Evolutionary conservation across 2,797 vertebrate genomes (phyloP).

Genomic region (Gymnoscopelus braueri): DNA sequence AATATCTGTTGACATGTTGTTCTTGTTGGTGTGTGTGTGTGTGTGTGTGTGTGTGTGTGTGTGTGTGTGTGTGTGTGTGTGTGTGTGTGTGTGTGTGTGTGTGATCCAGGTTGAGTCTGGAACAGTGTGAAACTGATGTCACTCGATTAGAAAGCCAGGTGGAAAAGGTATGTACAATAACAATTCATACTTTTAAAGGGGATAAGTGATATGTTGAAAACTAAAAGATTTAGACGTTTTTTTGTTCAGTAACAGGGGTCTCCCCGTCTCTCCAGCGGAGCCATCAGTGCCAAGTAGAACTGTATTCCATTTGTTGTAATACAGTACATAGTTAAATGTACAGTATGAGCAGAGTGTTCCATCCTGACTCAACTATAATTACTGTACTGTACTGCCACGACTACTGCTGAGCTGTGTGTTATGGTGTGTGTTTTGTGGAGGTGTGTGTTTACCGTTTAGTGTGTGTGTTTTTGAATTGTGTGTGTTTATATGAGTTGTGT

Average conservation of each 20-base stretch:
- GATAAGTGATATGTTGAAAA: neutral
- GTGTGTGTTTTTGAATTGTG: neutral
- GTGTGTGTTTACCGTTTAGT: neutral
- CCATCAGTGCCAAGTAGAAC: too few relatives aligned
- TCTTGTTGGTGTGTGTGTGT: too few relatives aligned
- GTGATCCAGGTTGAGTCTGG: constrained; percentile 67
- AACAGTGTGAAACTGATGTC: constrained; percentile 73
- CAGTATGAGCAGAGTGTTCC: too few relatives aligned
- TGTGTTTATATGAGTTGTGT: neutral
- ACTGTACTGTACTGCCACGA: neutral
- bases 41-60: too few relatives aligned
- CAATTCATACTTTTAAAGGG: neutral
- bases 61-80: too few relatives aligned
- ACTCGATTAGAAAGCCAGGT: constrained; percentile 66
- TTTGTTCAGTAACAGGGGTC: too few relatives aligned
- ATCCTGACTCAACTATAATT: too few relatives aligned
- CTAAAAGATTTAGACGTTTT: too few relatives aligned
- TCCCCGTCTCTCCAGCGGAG: too few relatives aligned
- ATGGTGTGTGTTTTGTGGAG: neutral
- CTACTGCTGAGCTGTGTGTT: neutral
- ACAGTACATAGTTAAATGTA: too few relatives aligned
- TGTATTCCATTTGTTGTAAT: too few relatives aligned
- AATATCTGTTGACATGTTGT: too few relatives aligned
- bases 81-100: neutral
- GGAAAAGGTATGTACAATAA: constrained; percentile 71